Evolutionary conservation across 2,797 vertebrate species (phyloP).

Genomic region (Cercopithecus petaurista): DNA sequence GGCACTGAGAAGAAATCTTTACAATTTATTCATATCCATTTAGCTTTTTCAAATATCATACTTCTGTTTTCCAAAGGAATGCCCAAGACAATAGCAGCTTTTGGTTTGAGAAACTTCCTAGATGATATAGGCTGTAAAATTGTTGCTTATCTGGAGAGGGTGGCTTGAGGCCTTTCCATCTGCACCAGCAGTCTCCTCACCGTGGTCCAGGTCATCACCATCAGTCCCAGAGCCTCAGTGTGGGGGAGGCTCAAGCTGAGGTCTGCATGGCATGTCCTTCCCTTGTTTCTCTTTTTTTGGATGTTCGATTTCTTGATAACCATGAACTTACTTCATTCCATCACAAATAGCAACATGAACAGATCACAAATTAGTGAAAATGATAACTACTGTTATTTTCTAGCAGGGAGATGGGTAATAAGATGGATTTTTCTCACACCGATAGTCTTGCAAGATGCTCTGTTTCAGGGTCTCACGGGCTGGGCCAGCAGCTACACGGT

Average conservation of each 20-base stretch:
- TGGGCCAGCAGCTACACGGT: neutral
- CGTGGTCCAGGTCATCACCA: neutral
- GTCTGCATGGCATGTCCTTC: neutral
- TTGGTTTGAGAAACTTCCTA: neutral
- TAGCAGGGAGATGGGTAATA: neutral
- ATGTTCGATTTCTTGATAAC: neutral
- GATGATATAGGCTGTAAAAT: neutral
- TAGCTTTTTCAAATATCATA: conserved; percentile 13
- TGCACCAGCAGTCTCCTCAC: conserved; percentile 1
- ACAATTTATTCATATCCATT: neutral
- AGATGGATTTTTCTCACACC: neutral
- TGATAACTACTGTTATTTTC: neutral
- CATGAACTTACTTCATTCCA: neutral
- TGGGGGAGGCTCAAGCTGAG: neutral
- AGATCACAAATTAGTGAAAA: neutral
- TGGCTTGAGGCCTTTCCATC: neutral
- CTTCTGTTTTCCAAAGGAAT: neutral
- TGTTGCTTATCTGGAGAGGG: neutral
- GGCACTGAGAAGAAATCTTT: neutral
- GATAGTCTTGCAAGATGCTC: neutral
- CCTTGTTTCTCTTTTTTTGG: neutral
- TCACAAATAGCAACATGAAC: neutral
- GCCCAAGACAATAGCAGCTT: neutral
- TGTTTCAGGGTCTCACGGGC: neutral
- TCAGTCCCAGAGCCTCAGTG: neutral